phyloP scores from a whole-genome alignment of 2,797 vertebrate genomes.

The Hirundo rustica region DNA sequence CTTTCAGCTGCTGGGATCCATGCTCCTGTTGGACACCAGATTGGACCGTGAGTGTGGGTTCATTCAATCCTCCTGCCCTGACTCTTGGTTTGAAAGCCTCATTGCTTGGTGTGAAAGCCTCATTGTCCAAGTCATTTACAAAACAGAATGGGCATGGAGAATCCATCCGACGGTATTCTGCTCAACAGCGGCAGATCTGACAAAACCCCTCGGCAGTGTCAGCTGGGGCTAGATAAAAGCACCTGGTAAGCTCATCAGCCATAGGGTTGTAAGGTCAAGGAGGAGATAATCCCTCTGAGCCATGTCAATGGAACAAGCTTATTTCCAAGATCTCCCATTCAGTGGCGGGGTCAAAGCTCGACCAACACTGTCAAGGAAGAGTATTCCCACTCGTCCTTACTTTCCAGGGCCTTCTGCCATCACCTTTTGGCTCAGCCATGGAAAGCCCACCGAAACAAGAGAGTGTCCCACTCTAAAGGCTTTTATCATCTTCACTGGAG shows the following conservation, averaged over 20 bases:
- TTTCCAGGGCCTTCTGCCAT: not conserved
- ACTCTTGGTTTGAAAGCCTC: slow-evolving; percentile 29
- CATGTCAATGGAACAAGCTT: slow-evolving; percentile 58
- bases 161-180: slow-evolving; percentile 45
- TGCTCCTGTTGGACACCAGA: not conserved
- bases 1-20: not conserved
- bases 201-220: slow-evolving; percentile 53
- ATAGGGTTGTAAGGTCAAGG: slow-evolving; percentile 66
- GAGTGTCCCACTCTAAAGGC: not conserved
- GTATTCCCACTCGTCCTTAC: not conserved
- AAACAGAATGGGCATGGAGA: slow-evolving; percentile 59
- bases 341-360: slow-evolving; percentile 9
- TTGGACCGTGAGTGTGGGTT: not conserved
- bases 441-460: not conserved
- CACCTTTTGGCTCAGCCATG: not conserved
- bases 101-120: slow-evolving; percentile 50
- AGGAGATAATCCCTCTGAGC: slow-evolving; percentile 63
- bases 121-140: slow-evolving; percentile 52
- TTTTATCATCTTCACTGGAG: not conserved
- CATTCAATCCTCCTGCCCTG: not conserved
- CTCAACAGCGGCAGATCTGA: slow-evolving; percentile 46
- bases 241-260: slow-evolving; percentile 66
- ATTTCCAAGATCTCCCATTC: slow-evolving; percentile 39
- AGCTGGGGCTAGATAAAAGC: slow-evolving; percentile 65
- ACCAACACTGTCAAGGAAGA: not conserved